Base-by-base conservation (phyloP, 92 coral and sea anemone species). In the Phenganax marumi region DNA sequence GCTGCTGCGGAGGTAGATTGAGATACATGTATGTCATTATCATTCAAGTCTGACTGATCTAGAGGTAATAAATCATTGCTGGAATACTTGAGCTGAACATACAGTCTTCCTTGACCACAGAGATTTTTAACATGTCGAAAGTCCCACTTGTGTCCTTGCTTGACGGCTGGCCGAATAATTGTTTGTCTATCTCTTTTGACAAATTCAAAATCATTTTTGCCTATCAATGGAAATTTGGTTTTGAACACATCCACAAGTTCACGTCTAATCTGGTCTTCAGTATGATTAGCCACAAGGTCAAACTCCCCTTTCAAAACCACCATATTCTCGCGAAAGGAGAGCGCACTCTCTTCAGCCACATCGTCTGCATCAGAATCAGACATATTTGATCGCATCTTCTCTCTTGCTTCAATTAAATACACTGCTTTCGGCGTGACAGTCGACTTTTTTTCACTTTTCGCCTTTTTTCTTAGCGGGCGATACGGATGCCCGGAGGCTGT, bases 211-310 rank as follows among this genome's bases (percentile, higher is more conserved):
- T 81, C 84, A 21, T 10, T 10, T 18, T 63, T 63, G 10, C n/a
- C 22, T 0, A 63, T 63, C 70, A 63, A 63, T 12, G 70, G 70
- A 12, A 63, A 12, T 18, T 63, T 84, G 22, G 83, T 56, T 26
- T 84, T 64, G 46, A 84, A 84, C 1, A 76, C 83, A 39, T 84
- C 83, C 75, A 75, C 83, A 21, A 85, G 85, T 63, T 85, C 85
- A 39, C 54, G 24, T 52, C 80, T 68, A 66, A 85, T 85, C 71
- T 79, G 73, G 52, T 85, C 79, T 85, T 85, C 88, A 85, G 84
- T 11, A 51, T 79, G 85, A 13, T 71, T 84, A 55, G 85, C 58
- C 55, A 71, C 70, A 21, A 85, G 88, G 57, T 85, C 88, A 54
- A 70, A 79, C 76, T 85, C 88, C 39, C 85, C 84, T 71, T 85